Evolutionary conservation across 2,797 vertebrate species (phyloP), one percentile per base, ranked within the genome.

Genomic region (Betta splendens): DNA sequence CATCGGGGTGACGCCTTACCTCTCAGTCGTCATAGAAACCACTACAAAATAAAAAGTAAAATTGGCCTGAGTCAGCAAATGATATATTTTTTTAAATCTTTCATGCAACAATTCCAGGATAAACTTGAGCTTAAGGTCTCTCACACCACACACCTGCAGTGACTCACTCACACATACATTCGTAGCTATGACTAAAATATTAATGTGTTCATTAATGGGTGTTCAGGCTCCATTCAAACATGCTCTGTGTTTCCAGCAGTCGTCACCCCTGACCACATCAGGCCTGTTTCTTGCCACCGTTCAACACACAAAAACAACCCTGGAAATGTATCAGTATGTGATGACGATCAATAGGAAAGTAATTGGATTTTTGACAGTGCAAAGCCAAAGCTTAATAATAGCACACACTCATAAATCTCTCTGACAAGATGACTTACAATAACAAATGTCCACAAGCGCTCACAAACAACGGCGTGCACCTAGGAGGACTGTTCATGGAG

Each of bases 301-400:
- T n/a, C 60, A 47, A 51, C 3, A 3, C 61, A 66, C 57, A 60
- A 55, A 81, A 87, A 82, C 47, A 65, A 64, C 44, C 56, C 15
- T 48, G 55, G 66, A 77, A 75, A 83, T 88, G 66, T 69, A 84
- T 87, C 76, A 79, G 51, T 43, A 75, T 48, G 51, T 29, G 68
- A 72, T 47, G 58, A 65, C 63, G 80, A 89, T 90, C 88, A 85
- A 91, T 91, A 75, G 81, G 72, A 75, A 81, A 69, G 53, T 64
- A 74, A 87, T 86, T 84, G 79, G 74, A 86, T 89, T 85, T 82
- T 77, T 56, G 40, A 79, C 65, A 45, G 73, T 49, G 45, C 81
- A 87, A 86, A 80, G 71, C 75, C 55, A 55, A 77, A 53, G 74
- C 54, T 77, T 80, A 77, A 83, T 76, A 73, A 86, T 67, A 54